Conservation (phyloP, 2,888 invertebrate species). For the Pristionchus fissidentatus region DNA sequence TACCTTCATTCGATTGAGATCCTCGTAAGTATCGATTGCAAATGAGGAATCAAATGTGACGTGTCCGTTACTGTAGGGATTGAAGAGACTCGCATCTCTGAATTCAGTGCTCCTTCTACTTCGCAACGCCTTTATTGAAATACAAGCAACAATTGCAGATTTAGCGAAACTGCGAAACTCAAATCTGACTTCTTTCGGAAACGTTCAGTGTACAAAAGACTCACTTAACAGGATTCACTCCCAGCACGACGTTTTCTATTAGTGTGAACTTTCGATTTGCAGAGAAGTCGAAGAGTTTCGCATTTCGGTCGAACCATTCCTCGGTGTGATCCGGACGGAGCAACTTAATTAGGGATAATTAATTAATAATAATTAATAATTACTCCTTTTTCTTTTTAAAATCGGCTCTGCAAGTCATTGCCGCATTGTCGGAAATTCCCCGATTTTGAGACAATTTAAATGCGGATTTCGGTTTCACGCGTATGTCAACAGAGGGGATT, state of each 20-base stretch:
- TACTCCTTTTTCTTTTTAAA: too few species aligned
- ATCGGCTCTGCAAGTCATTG: too few species aligned
- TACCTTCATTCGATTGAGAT: conserved; percentile 40
- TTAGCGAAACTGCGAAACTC: background rate
- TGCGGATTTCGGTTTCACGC: too few species aligned
- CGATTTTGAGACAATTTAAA: too few species aligned
- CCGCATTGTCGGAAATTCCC: too few species aligned
- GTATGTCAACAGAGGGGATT: too few species aligned
- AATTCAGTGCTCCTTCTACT: too few species aligned
- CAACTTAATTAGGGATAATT: background rate
- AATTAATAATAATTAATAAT: too few species aligned
- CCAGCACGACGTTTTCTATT: conserved; percentile 16
- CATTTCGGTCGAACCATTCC: conserved; percentile 43
- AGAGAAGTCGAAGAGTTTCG: conserved; percentile 38
- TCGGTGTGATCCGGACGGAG: conserved; percentile 28
- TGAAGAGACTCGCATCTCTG: conserved; percentile 38
- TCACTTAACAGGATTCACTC: conserved; percentile 42
- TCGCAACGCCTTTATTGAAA: background rate
- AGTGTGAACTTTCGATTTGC: conserved; percentile 24
- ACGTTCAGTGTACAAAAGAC: background rate
- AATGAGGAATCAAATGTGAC: conserved; percentile 25
- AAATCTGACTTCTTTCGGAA: background rate
- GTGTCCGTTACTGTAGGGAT: conserved; percentile 43
- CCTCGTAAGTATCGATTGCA: background rate
- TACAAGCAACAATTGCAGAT: background rate